A percentile compares a stretch with the other conserved stretches of the same genome.
phyloP scores from a whole-genome alignment of 1,140 invertebrate species.

The Psilanteris sp. region DNA sequence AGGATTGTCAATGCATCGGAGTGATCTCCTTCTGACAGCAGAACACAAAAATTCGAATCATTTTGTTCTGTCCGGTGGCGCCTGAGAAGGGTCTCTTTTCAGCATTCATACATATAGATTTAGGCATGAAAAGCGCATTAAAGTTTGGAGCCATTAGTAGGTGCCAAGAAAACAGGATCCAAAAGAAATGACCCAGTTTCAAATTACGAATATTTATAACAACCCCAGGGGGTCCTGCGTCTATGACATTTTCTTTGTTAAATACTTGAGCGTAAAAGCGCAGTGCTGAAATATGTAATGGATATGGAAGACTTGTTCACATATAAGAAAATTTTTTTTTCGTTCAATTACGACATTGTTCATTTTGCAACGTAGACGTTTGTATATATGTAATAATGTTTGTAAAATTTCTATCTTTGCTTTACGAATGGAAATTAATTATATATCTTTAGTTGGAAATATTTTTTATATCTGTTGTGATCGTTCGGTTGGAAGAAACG shows the following conservation, averaged over 20 bases:
- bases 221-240: slow-evolving; percentile 2
- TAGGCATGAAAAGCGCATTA: slow-evolving; percentile 29
- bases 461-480: no score
- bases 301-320: no score
- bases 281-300: neutral
- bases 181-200: slow-evolving; percentile 62
- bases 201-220: slow-evolving; percentile 64
- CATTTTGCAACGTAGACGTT: no score
- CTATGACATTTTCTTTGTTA: neutral
- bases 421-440: no score
- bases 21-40: slow-evolving; percentile 1
- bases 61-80: slow-evolving; percentile 1
- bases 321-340: no score
- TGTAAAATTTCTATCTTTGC: no score
- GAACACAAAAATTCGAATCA: neutral
- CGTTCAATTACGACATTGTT: no score
- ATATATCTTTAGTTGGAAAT: no score
- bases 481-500: no score
- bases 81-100: slow-evolving; percentile 5
- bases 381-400: no score
- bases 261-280: neutral
- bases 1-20: no score
- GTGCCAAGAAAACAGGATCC: slow-evolving; percentile 7
- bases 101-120: slow-evolving; percentile 9
- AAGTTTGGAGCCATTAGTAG: slow-evolving; percentile 18